These are phyloP conservation scores for Conops quadrifasciatus DNA, from an alignment of 2,888 invertebrate species.

Conservation along the genomic window DNA sequence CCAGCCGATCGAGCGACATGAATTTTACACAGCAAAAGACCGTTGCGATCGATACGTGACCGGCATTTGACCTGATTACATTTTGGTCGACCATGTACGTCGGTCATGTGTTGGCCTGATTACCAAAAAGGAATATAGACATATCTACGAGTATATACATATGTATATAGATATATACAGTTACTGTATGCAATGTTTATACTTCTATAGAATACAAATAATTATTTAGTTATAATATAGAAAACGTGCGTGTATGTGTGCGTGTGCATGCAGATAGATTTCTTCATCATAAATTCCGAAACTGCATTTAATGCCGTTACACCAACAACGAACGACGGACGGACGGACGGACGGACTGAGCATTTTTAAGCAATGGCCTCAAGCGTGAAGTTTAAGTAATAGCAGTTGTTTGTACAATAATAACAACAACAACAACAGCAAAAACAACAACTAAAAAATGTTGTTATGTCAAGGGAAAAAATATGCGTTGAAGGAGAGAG, in stretches of 20 bases:
- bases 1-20: too few species aligned
- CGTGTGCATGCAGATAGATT: neutral
- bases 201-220: too few species aligned
- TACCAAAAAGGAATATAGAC: constrained; percentile 1
- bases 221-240: too few species aligned
- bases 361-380: neutral
- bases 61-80: neutral
- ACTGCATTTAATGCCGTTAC: constrained; percentile 30
- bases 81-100: neutral
- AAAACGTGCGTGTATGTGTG: too few species aligned
- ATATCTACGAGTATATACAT: neutral
- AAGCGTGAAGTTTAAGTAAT: too few species aligned
- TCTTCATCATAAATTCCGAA: neutral
- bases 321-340: neutral
- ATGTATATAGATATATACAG: too few species aligned
- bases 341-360: neutral
- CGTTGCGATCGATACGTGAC: neutral
- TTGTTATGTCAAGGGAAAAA: neutral
- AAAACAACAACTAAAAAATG: constrained; percentile 9
- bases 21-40: too few species aligned
- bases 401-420: neutral
- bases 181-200: too few species aligned
- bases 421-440: neutral
- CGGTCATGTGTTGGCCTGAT: neutral
- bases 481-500: neutral